phyloP scores from a whole-genome alignment of 2,888 invertebrate species.

The Chrysopilus asiliformis region DNA sequence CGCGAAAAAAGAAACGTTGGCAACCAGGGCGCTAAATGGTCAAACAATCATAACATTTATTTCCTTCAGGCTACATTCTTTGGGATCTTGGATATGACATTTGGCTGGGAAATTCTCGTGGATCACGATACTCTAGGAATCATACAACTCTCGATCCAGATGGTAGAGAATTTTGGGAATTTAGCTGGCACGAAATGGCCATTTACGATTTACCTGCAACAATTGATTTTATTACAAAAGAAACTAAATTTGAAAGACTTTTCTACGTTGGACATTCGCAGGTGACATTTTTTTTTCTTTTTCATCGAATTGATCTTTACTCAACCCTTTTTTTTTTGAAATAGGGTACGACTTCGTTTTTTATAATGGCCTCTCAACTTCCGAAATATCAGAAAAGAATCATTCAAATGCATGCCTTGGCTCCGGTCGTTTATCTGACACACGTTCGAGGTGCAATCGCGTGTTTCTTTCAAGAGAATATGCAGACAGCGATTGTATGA shows the following conservation, averaged over 20 bases:
- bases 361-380: slow-evolving; percentile 33
- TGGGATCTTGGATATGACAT: slow-evolving; percentile 35
- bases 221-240: slow-evolving; percentile 31
- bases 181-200: slow-evolving; percentile 37
- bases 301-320: neutral
- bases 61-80: slow-evolving; percentile 36
- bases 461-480: too few species aligned
- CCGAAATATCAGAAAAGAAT: slow-evolving; percentile 38
- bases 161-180: slow-evolving; percentile 34
- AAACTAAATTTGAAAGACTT: slow-evolving; percentile 26
- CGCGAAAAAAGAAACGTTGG: too few species aligned
- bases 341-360: slow-evolving; percentile 40
- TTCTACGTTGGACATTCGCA: slow-evolving; percentile 37
- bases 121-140: slow-evolving; percentile 34
- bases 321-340: slow-evolving; percentile 37
- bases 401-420: slow-evolving; percentile 34
- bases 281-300: neutral
- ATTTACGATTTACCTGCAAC: slow-evolving; percentile 31
- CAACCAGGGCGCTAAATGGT: too few species aligned
- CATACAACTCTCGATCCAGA: slow-evolving; percentile 31
- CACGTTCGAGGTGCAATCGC: too few species aligned
- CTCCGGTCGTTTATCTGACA: slow-evolving; percentile 37
- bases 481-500: too few species aligned
- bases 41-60: too few species aligned
- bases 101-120: slow-evolving; percentile 36